Conservation (phyloP, 1,140 invertebrate genomes). For the Archegozetes longisetosus region DNA sequence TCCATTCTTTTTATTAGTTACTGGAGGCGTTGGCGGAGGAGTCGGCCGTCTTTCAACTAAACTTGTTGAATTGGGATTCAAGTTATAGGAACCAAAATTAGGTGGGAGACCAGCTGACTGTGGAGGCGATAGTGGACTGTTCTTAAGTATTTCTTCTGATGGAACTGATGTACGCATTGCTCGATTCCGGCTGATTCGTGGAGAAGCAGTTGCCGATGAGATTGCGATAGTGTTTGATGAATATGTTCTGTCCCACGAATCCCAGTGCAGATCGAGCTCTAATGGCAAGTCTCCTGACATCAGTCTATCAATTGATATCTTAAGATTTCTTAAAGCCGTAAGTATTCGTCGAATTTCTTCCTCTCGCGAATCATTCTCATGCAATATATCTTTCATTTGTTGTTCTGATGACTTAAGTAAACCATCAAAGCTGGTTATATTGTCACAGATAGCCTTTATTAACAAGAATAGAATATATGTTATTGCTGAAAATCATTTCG, state of each 20-base stretch:
- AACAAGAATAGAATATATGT: too few species aligned
- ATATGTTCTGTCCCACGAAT: constrained; percentile 59
- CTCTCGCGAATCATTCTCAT: constrained; percentile 42
- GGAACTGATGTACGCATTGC: constrained; percentile 38
- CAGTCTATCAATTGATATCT: constrained; percentile 54
- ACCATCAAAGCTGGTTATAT: constrained; percentile 19
- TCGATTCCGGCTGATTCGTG: constrained; percentile 37
- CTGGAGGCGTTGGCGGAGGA: constrained; percentile 45
- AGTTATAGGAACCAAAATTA: constrained; percentile 21
- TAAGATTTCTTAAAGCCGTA: constrained; percentile 64
- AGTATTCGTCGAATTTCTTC: constrained; percentile 62
- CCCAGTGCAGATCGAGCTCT: constrained; percentile 53
- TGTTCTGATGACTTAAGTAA: constrained; percentile 57
- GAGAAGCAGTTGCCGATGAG: constrained; percentile 36
- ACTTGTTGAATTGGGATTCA: constrained; percentile 18
- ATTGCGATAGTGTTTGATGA: constrained; percentile 7
- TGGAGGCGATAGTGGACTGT: constrained; percentile 21
- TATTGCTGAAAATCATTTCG: too few species aligned
- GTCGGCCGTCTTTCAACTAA: constrained; percentile 28
- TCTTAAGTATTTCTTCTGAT: constrained; percentile 37
- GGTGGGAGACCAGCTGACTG: constrained; percentile 23
- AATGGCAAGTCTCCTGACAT: not conserved
- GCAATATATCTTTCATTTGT: constrained; percentile 55
- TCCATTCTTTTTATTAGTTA: constrained; percentile 28
- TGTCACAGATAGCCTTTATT: constrained; percentile 26